phyloP scores from a whole-genome alignment of 92 coral and sea anemone species.

The Metridium senile region DNA sequence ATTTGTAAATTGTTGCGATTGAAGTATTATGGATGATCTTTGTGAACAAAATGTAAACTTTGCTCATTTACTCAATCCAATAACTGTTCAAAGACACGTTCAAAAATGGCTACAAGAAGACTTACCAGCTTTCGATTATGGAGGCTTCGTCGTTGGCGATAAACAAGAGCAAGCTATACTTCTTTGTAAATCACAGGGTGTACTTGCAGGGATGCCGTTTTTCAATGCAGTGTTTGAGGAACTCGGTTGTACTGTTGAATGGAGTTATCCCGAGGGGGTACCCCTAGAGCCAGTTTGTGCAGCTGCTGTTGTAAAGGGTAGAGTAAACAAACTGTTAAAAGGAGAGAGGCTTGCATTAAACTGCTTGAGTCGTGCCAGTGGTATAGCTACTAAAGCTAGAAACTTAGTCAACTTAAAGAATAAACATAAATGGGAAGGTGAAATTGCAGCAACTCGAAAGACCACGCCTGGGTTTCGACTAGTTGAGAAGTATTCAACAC shows the following conservation, averaged over 20 bases:
- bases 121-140: constrained; percentile 88
- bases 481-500: constrained; percentile 93
- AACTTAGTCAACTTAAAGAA: constrained; percentile 65
- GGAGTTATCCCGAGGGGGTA: constrained; percentile 78
- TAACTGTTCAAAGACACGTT: constrained; percentile 63
- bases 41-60: constrained; percentile 10
- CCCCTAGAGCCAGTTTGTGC: constrained; percentile 68
- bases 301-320: constrained; percentile 87
- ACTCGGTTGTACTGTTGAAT: constrained; percentile 89
- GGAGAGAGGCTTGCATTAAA: constrained; percentile 96
- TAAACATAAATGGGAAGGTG: constrained; percentile 78
- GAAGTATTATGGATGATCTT: neutral
- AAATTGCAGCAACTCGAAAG: constrained; percentile 95
- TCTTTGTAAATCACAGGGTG: constrained; percentile 89
- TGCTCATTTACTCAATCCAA: constrained; percentile 50
- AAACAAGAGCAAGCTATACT: constrained; percentile 82
- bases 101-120: constrained; percentile 87
- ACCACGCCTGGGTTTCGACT: constrained; percentile 98
- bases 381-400: constrained; percentile 86
- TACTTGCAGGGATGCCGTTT: constrained; percentile 96
- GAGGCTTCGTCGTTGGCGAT: constrained; percentile 92
- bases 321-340: constrained; percentile 78
- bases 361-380: constrained; percentile 93
- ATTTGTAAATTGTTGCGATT: too few relatives aligned
- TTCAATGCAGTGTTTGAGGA: constrained; percentile 91